Percentiles rank a stretch among this genome's conserved stretches.
Evolutionary conservation across 2,888 invertebrate genomes (phyloP).

Genomic region (Pherbina coryleti): DNA sequence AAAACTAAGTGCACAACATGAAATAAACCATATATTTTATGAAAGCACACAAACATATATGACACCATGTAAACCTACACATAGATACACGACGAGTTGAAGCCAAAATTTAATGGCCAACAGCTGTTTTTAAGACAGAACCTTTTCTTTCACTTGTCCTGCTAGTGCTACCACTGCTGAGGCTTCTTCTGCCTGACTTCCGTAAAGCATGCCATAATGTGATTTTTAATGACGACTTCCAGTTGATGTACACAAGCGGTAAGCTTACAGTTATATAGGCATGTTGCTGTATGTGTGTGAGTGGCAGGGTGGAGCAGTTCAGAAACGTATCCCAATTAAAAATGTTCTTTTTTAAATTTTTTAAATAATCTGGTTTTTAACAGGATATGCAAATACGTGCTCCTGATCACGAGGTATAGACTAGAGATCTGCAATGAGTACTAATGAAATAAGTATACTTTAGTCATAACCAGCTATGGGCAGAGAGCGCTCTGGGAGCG

Average conservation of each 20-base stretch:
- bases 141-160: background rate
- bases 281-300: background rate
- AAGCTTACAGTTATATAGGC: background rate
- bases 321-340: too few species aligned
- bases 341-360: too few species aligned
- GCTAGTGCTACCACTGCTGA: background rate
- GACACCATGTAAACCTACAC: background rate
- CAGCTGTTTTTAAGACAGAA: background rate
- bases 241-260: background rate
- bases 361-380: too few species aligned
- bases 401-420: too few species aligned
- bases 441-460: too few species aligned
- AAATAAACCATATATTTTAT: background rate
- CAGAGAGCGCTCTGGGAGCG: too few species aligned
- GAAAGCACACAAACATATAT: background rate
- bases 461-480: too few species aligned
- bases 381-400: too few species aligned
- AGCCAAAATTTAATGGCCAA: background rate
- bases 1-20: background rate
- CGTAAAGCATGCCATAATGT: background rate
- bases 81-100: background rate
- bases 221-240: conserved; percentile 13
- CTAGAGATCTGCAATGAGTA: too few species aligned
- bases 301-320: background rate
- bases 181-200: background rate